A percentile compares a stretch with the other conserved stretches of the same genome.
Evolutionary conservation across 2,888 invertebrate genomes (phyloP).

Genomic region (Melanostoma mellinum): DNA sequence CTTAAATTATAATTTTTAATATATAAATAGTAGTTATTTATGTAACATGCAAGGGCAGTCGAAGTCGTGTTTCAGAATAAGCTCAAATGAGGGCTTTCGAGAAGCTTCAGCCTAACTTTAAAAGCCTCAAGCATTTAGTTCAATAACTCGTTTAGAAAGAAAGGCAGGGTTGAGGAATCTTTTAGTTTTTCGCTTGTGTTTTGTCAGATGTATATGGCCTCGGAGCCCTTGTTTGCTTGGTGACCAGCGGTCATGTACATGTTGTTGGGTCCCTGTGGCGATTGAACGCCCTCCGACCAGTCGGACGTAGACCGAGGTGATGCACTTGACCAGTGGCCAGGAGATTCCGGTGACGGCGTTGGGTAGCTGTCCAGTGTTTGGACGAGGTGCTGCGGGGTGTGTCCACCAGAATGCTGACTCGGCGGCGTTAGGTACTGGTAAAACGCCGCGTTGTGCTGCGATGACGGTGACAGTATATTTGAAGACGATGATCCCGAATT

Average conservation of each 20-base stretch:
- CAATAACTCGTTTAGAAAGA: conserved; percentile 10
- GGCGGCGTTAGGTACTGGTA: conserved; percentile 92
- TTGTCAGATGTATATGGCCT: conserved; percentile 90
- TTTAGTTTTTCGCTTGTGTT: conserved; percentile 71
- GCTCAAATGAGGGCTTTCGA: too few species aligned
- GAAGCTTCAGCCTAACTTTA: background rate
- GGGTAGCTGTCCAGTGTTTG: conserved; percentile 93
- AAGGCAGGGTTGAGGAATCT: conserved; percentile 62
- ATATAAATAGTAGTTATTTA: conserved; percentile 51
- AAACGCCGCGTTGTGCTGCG: conserved; percentile 82
- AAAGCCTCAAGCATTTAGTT: background rate
- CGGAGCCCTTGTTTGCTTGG: conserved; percentile 91
- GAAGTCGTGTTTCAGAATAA: conserved; percentile 44
- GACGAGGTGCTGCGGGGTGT: conserved; percentile 87
- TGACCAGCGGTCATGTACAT: conserved; percentile 88
- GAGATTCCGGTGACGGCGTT: conserved; percentile 97
- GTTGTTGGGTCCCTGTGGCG: conserved; percentile 88
- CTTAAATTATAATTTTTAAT: conserved; percentile 44
- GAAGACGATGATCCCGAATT: conserved; percentile 82
- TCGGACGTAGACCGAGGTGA: conserved; percentile 97
- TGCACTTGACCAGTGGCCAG: conserved; percentile 97
- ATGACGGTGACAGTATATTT: conserved; percentile 81
- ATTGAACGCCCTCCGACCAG: conserved; percentile 95
- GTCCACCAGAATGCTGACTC: conserved; percentile 88
- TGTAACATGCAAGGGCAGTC: conserved; percentile 48